Conservation (phyloP, 2,888 invertebrate species). For the Desoria tigrina region DNA sequence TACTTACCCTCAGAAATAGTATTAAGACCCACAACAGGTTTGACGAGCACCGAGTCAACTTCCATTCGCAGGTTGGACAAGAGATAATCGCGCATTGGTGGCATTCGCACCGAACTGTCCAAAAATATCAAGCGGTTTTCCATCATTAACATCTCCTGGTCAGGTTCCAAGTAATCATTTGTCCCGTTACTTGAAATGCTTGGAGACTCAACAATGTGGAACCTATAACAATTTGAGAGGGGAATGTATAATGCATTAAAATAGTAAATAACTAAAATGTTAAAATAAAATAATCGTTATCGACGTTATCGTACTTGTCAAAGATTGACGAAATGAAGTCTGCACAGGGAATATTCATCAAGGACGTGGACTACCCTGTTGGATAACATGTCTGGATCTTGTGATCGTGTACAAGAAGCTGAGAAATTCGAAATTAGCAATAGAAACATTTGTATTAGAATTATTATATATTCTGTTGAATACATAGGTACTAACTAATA, state of each 20-base stretch:
- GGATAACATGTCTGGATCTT: constrained; percentile 86
- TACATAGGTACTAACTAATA: too few relatives aligned
- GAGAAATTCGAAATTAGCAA: constrained; percentile 86
- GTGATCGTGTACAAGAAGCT: constrained; percentile 81
- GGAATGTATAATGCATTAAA: too few relatives aligned
- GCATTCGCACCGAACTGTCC: constrained; percentile 79
- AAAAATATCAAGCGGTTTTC: constrained; percentile 90
- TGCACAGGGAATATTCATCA: constrained; percentile 73
- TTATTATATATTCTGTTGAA: too few relatives aligned
- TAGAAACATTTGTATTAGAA: too few relatives aligned
- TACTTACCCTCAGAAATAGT: constrained; percentile 20
- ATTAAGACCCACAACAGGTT: constrained; percentile 55
- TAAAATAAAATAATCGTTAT: neutral
- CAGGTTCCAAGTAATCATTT: constrained; percentile 66
- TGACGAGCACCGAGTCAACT: constrained; percentile 63
- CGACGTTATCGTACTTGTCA: constrained; percentile 79
- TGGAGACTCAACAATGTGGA: constrained; percentile 77
- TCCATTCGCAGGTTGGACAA: constrained; percentile 74
- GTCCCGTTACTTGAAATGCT: constrained; percentile 71
- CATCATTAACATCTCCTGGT: constrained; percentile 85
- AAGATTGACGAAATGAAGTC: constrained; percentile 82
- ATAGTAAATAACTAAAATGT: too few relatives aligned
- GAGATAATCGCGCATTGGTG: constrained; percentile 70
- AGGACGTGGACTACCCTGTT: constrained; percentile 95
- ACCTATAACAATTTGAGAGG: constrained; percentile 61